Evolutionary conservation across 2,888 invertebrate species (phyloP), one percentile per base, ranked within the genome.

Genomic region (Melanotus villosus): DNA sequence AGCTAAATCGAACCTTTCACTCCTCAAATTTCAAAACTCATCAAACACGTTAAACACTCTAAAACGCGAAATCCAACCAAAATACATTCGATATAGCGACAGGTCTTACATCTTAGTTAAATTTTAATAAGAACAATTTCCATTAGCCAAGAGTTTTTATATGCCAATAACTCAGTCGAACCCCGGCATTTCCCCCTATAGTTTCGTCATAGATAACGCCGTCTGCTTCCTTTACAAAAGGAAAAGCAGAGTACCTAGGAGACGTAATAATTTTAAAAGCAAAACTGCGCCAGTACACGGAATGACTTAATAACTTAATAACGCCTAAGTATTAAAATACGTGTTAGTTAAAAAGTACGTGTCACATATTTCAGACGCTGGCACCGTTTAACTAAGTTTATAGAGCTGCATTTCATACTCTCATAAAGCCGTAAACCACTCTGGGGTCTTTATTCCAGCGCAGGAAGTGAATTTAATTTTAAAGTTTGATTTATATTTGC

Each of bases 401-500:
- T 60, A 16, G 50, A 52, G 62, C 43, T 60, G 59, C 59, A 59
- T 18, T 59, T 58, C 59, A 59, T 59, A 52, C 30, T 54, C 32
- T 36, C 60, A 63, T 34, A 63, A 41, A 68, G 45, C 57, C 62
- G 47, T 63, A 68, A 68, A 67, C 60, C 67, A 45, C 52, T 34
- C 32, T 32, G 21, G 63, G 68, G 16, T 57, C 62, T 71, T 65
- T 69, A 65, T 68, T 68, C 41, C 52, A 41, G 60, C 41, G 41
- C 50, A 50, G 70, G 54, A 65, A 59, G 64, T 64, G 63, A 70
- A 74, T 74, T 74, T 74, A 71, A 74, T 71, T 74, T 71, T 67
- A 68, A 73, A 73, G 63, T 74, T 72, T 73, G 74, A 73, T 74
- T 73, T 72, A 70, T 70, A 72, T 69, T 72, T 67, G 70, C 63